Evolutionary conservation across 2,113 vertebrate species (phyloP), one percentile per base, ranked within the genome.

Genomic region (Corythaeola cristata): DNA sequence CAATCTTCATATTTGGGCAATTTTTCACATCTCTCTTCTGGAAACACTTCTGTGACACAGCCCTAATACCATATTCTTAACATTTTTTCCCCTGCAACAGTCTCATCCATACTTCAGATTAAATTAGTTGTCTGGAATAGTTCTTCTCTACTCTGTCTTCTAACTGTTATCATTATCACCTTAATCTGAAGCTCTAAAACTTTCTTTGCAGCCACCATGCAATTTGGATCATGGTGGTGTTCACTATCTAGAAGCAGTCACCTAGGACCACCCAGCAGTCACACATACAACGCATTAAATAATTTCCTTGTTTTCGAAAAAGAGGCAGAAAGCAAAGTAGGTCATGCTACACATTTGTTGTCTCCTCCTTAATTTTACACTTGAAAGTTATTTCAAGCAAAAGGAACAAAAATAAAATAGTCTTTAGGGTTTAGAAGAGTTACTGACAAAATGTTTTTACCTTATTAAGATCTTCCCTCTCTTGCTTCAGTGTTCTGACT

Each of bases 391-490:
- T 66, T 85, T 87, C 58, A 88, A 90, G 77, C 41, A 86, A 89
- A 92, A 93, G 30, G 33, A 85, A 73, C n/a, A 80, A 66, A 90
- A 89, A 72, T 55, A 73, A 91, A 93, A 37, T 24, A 72, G 55
- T 84, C 44, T 88, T 63, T 52, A 85, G n/a, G 32, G 64, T 68
- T 92, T 52, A 96, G 62, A 96, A 97, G 63, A 50, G 33, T 26
- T 71, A 30, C 59, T 86, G 56, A 90, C 66, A 53, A 77, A 81
- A 67, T 71, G 55, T 27, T 88, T 93, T 97, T 98, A 99, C 99
- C 99, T 99, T 99, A 93, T 99, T 99, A 71, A 99, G 95, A 92
- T 99, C 99, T 33, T 99, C 99, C 89, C 97, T 98, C 92, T 99
- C 99, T 97, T 99, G 99, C 68, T 98, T 98, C 50, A 99, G 33